phyloP scores from a whole-genome alignment of 2,888 invertebrate species.

The Diarsia brunnea region DNA sequence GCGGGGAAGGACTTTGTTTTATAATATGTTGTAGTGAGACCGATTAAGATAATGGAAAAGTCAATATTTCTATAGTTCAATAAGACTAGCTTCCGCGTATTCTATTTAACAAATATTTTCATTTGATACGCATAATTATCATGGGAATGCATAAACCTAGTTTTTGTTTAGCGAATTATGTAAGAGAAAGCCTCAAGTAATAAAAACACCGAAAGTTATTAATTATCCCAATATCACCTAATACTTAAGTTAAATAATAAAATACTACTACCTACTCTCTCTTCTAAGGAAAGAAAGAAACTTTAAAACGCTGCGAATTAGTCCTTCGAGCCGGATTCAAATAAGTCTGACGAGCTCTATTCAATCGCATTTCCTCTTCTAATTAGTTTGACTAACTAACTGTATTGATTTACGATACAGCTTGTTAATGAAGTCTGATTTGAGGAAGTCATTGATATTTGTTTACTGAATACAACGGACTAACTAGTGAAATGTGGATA shows the following conservation, averaged over 20 bases:
- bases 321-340: slow-evolving; percentile 1
- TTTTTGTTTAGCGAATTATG: too few relatives aligned
- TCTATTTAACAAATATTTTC: not conserved
- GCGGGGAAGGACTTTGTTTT: too few relatives aligned
- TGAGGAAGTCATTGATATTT: not conserved
- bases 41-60: not conserved
- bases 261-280: not conserved
- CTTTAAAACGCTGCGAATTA: not conserved
- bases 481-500: not conserved
- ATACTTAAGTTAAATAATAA: too few relatives aligned
- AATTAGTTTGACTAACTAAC: slow-evolving; percentile 5
- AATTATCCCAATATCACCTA: too few relatives aligned
- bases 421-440: not conserved
- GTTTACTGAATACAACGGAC: not conserved
- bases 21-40: too few relatives aligned
- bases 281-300: not conserved
- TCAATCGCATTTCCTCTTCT: not conserved
- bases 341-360: not conserved
- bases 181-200: too few relatives aligned
- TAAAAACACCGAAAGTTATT: too few relatives aligned
- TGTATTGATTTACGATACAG: slow-evolving; percentile 3
- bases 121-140: not conserved
- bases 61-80: not conserved
- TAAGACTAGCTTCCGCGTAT: not conserved
- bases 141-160: too few relatives aligned